Evolutionary conservation across 92 coral and sea anemone species (phyloP).

Genomic region (Anthopleura xanthogrammica): DNA sequence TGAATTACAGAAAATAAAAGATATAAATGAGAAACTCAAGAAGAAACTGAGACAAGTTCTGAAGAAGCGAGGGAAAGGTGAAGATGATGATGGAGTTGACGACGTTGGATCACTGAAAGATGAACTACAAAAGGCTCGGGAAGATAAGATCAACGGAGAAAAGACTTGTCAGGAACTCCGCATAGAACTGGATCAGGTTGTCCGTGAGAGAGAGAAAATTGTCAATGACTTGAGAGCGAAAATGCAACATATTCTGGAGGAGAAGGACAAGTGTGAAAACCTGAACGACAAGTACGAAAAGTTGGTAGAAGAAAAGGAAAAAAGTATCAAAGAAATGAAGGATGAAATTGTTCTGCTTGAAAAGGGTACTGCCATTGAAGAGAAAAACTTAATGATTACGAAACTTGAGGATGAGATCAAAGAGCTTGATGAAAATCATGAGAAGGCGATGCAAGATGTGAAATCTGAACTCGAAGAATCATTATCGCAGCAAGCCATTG

Average conservation of each 20-base stretch:
- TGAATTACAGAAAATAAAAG: conserved; percentile 54
- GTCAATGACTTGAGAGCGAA: conserved; percentile 44
- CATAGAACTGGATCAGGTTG: conserved; percentile 60
- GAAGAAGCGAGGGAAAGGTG: conserved; percentile 57
- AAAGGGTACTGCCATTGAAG: conserved; percentile 14
- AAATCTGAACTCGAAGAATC: conserved; percentile 28
- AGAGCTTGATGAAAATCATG: conserved; percentile 13
- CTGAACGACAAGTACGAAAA: conserved; percentile 49
- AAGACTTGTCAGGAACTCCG: conserved; percentile 63
- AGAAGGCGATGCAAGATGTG: conserved; percentile 9
- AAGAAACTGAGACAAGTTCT: conserved; percentile 58
- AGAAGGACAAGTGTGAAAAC: conserved; percentile 51
- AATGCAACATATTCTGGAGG: conserved; percentile 47
- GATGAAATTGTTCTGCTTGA: neutral
- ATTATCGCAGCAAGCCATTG: conserved; percentile 11
- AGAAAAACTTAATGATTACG: conserved; percentile 20
- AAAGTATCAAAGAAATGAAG: conserved; percentile 37
- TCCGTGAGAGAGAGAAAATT: conserved; percentile 64
- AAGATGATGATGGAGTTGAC: conserved; percentile 18
- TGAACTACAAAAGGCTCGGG: conserved; percentile 62
- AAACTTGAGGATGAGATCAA: conserved; percentile 2
- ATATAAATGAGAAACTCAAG: conserved; percentile 71
- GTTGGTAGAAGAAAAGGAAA: conserved; percentile 68
- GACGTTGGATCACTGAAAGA: conserved; percentile 51
- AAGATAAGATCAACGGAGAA: conserved; percentile 60